Percentiles rank a stretch among this genome's conserved stretches.
These are phyloP conservation scores for Tromatobia lineatoria DNA, from an alignment of 2,888 invertebrate species.

Conservation along the genomic window DNA sequence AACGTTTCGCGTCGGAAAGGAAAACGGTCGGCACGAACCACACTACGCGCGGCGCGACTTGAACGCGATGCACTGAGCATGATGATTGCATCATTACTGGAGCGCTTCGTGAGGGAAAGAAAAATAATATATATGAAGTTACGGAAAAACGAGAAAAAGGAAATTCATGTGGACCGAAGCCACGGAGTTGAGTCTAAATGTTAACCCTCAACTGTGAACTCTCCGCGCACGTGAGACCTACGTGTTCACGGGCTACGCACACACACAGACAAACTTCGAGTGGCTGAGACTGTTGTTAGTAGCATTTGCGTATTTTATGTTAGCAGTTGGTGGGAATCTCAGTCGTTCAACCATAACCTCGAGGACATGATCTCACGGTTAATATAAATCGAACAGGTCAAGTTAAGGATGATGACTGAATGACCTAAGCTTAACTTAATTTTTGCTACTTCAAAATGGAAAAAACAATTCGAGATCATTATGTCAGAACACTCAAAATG, in stretches of 20 bases:
- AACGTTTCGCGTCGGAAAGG: slow-evolving; percentile 16
- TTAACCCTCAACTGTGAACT: slow-evolving; percentile 38
- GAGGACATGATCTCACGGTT: not conserved
- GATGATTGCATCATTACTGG: slow-evolving; percentile 75
- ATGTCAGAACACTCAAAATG: too few species aligned
- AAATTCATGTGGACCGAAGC: slow-evolving; percentile 24
- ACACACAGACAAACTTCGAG: not conserved
- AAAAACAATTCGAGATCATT: too few species aligned
- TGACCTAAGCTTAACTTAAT: too few species aligned
- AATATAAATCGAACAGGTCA: not conserved
- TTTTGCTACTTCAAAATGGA: too few species aligned
- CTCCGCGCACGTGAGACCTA: not conserved
- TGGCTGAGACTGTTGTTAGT: not conserved
- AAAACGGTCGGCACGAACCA: slow-evolving; percentile 26
- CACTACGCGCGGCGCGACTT: slow-evolving; percentile 10
- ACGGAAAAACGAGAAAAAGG: slow-evolving; percentile 1
- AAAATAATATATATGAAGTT: slow-evolving; percentile 3
- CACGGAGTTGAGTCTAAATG: slow-evolving; percentile 41
- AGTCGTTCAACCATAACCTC: slow-evolving; percentile 1
- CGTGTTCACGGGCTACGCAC: slow-evolving; percentile 1
- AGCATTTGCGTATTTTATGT: slow-evolving; percentile 10
- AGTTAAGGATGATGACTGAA: not conserved
- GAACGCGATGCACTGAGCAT: slow-evolving; percentile 12
- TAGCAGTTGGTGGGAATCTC: slow-evolving; percentile 16
- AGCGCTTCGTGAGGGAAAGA: slow-evolving; percentile 56